Base-by-base conservation (phyloP, 2,797 vertebrate genomes). In the Melanotaenia nigrans region DNA sequence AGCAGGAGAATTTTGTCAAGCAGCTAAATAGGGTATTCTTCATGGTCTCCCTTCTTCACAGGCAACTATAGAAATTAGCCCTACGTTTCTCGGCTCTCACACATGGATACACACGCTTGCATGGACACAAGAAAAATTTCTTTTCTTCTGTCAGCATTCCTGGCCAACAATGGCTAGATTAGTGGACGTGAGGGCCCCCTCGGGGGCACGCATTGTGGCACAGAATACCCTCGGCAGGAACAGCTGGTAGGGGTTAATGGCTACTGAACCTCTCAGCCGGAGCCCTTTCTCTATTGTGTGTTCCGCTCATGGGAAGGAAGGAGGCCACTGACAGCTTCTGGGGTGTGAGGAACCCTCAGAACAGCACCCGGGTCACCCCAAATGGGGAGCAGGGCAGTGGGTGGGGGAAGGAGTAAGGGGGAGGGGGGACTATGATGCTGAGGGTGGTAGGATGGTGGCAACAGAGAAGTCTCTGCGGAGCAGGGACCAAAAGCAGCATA, bases 131-230 rank as follows among this genome's bases (percentile, higher is more conserved):
- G 97, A 97, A 97, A 98, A 98, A 98, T 96, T 96, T 97, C 97
- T 99, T 99, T 98, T 99, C 97, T 99, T 96, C 97, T 98, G 97
- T 99, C 98, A 99, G 97, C 97, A 99, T 99, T 99, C 97, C 98
- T 97, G 92, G 88, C 95, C 96, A 98, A 99, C 98, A 99, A 99
- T 99, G 97, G 96, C 97, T 99, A 99, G 98, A 99, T 99, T 99
- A 99, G 97, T 96, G 97, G 96, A 97, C 95, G 97, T 97, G 96
- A 99, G 96, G 97, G 97, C 97, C 91, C 97, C 97, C 96, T 95
- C 96, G 94, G 96, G 96, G 97, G 96, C 97, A 96, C 92, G 96
- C 95, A 99, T 99, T 99, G 97, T 99, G 96, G 94, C 95, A 96
- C 97, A 97, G 96, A 98, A 97, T 97, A 96, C 96, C 96, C 97